Conservation (phyloP, 2,888 invertebrate genomes). For the Bimastos eiseni region DNA sequence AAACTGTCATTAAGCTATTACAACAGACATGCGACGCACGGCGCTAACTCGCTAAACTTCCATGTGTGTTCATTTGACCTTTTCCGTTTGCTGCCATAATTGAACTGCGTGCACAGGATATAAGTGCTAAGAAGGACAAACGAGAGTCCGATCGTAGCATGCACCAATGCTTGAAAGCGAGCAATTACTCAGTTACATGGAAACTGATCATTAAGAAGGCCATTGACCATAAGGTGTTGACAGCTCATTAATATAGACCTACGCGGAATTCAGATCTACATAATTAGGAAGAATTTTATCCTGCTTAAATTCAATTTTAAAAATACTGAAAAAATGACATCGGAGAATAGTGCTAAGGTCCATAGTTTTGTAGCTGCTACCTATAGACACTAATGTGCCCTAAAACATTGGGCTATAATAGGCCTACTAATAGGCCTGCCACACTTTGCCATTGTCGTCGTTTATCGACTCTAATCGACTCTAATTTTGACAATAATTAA, state of each 20-base stretch:
- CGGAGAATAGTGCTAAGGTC: not conserved
- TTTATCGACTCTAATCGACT: too few relatives aligned
- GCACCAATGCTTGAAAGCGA: not conserved
- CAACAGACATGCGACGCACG: not conserved
- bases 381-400: too few relatives aligned
- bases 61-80: not conserved
- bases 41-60: not conserved
- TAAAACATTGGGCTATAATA: too few relatives aligned
- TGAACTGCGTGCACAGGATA: not conserved
- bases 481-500: too few relatives aligned
- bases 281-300: not conserved
- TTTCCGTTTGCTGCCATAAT: constrained; percentile 4
- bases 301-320: not conserved
- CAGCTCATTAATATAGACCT: not conserved
- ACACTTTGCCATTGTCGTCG: too few relatives aligned
- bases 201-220: not conserved
- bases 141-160: not conserved
- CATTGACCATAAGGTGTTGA: not conserved
- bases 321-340: not conserved
- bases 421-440: too few relatives aligned
- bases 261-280: not conserved
- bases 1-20: constrained; percentile 4
- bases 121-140: not conserved
- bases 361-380: too few relatives aligned
- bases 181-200: not conserved